Base-by-base conservation (phyloP, 2,797 vertebrate species). In the Avahi laniger region DNA sequence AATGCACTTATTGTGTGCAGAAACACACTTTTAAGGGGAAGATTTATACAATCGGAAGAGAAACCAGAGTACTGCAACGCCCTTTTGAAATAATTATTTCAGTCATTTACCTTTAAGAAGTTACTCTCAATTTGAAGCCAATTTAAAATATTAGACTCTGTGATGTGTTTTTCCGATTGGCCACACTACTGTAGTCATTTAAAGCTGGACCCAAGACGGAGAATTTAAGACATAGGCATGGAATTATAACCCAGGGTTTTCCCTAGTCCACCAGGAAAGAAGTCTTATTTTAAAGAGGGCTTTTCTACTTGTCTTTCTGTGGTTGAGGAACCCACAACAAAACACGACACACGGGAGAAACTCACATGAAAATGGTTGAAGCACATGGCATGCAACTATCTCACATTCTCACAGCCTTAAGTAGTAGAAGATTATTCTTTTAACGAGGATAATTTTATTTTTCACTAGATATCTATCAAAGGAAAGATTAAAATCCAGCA, bases 401-500 rank as follows among this genome's bases (percentile, higher is more conserved):
- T 98, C 98, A 93, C 73, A 92, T 91, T 97, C 97, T 95, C 81
- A 0, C 0, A 61, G 82, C 80, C 88, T 94, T 96, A 94, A 96
- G 54, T 88, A 96, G 89, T 69, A 97, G 95, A 98, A 96, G 81
- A 97, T 97, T 78, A 97, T 90, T 2, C 61, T 97, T 98, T 97
- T 95, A 97, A 97, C 8, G 46, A 96, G 96, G 97, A 95, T 96
- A 78, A 97, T 97, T 97, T 96, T 98, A 97, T 95, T 97, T 98
- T 98, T 98, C 94, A 93, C 95, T 97, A 97, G 18, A 46, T 96
- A 98, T 97, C 97, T 98, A 97, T 97, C 95, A 98, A 96, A 98
- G 98, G 78, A 95, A 98, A 93, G 96, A 98, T 98, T 97, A 95
- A 93, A 97, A 97, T 94, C 98, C 94, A 97, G 97, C 98, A 98